phyloP scores from a whole-genome alignment of 2,113 vertebrate genomes.

The Smithornis capensis region DNA sequence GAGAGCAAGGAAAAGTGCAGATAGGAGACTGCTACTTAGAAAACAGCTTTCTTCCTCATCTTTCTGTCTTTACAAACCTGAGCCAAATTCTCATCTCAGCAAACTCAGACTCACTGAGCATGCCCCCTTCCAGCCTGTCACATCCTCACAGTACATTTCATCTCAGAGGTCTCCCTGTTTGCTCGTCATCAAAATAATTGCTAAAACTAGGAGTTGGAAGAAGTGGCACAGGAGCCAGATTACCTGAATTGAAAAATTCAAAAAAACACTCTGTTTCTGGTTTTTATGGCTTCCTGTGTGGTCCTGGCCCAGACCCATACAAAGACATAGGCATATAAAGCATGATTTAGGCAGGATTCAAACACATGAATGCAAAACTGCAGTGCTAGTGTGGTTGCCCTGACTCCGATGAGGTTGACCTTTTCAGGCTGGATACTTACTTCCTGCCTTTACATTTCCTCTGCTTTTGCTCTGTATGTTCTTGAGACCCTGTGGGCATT shows the following conservation, averaged over 20 bases:
- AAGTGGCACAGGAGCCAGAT: background rate
- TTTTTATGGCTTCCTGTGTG: background rate
- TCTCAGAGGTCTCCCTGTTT: background rate
- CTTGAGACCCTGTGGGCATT: fast-evolving
- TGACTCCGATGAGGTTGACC: background rate
- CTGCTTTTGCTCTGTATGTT: background rate
- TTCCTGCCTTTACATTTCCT: background rate
- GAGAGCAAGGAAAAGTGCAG: background rate
- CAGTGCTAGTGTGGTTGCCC: background rate
- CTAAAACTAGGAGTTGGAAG: background rate
- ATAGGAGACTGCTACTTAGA: background rate
- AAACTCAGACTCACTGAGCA: background rate
- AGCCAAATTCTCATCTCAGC: background rate
- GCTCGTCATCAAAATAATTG: background rate
- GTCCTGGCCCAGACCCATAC: background rate
- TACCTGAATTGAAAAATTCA: background rate
- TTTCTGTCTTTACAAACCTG: background rate
- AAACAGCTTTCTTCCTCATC: background rate
- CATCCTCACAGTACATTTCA: background rate
- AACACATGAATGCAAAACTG: background rate
- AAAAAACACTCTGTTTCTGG: background rate
- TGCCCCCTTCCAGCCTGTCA: background rate
- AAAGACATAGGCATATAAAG: background rate
- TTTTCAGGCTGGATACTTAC: background rate
- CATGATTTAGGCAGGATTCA: background rate